Base-by-base conservation (phyloP, 2,113 vertebrate genomes). In the Tragulus kanchil region DNA sequence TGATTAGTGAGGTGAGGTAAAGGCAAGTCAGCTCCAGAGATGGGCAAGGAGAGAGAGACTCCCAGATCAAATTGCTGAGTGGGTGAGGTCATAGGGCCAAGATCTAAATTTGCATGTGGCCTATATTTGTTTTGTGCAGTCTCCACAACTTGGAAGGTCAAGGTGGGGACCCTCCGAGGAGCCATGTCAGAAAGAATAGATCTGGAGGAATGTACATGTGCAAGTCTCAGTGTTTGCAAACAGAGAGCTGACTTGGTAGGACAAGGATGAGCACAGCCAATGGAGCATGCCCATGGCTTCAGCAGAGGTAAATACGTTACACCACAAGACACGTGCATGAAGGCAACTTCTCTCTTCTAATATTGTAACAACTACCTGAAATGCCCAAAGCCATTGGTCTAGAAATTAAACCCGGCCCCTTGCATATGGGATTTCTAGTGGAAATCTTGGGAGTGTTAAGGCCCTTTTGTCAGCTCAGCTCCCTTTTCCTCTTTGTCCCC, bases 61-160 rank as follows among this genome's bases (percentile, higher is more conserved):
- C 45, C 71, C 56, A 42, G 25, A 81, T 91, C 36, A 86, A 81
- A 97, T 23, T 96, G 85, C 95, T 97, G 89, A 93, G 45, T 93
- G 56, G n/a, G 26, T 73, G 28, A 62, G 73, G 50, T 93, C 92
- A 83, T 69, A 79, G 25, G 28, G 73, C 54, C 62, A 81, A 52
- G 50, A 85, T 92, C 16, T 54, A 93, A 90, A 93, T 85, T 86
- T 95, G 83, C 82, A 67, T 25, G 58, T 84, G 92, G 65, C 92
- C 50, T 36, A 59, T 6, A 89, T 89, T 91, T 95, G 12, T 67
- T 88, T 92, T 90, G 64, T 93, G 90, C 71, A 42, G 25, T 65
- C 59, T 96, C 78, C 94, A 75, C 42, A 90, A 31, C 62, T 84
- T 69, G 45, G 45, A 84, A 83, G 79, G 50, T 93, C 91, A 97